Evolutionary conservation across 1,140 invertebrate species (phyloP), one percentile per base, ranked within the genome.

Genomic region (Oscheius sp.): DNA sequence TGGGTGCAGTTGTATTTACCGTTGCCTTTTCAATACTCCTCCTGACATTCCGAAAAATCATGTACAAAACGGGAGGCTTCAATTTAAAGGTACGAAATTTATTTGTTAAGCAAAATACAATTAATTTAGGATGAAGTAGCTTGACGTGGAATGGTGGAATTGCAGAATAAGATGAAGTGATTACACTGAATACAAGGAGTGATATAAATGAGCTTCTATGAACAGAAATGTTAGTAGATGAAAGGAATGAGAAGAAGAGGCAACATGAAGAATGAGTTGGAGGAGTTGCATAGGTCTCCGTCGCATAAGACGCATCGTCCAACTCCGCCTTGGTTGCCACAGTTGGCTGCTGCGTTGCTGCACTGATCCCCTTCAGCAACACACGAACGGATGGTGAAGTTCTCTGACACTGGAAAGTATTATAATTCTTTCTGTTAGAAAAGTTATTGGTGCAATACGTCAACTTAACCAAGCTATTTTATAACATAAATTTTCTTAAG

Each of bases 331-430:
- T 71, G 49, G 29, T 62, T 38, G 1, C n/a, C 20, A 28, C 69
- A 71, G n/a, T 63, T 35, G 28, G 32, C 38, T 2, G 69, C 38
- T 23, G 58, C 45, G 1, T 58, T 49, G 20, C 38, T 35, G 42
- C 69, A 71, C 4, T 58, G 7, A 3, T 55, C 45, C 0, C 69
- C 69, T 49, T 71, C 61, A 34, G 46, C 52, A 32, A 58, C 38
- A 20, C 69, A 71, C 3, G 69, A 55, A 10, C 69, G 59, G 20
- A 71, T 38, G 0, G 69, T 71, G 69, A 63, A 71, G 62, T 71
- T 71, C 20, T 59, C 45, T 13, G 58, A 42, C 15, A 65, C 69
- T 71, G 62, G 28, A 71, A 70, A 55, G 38, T 23, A 65, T 3
- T 28, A 13, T n/a, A n/a, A n/a, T n/a, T n/a, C n/a, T n/a, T n/a